Evolutionary conservation across 2,888 invertebrate genomes (phyloP), one percentile per base, ranked within the genome.

Genomic region (Mesochorus sp.): DNA sequence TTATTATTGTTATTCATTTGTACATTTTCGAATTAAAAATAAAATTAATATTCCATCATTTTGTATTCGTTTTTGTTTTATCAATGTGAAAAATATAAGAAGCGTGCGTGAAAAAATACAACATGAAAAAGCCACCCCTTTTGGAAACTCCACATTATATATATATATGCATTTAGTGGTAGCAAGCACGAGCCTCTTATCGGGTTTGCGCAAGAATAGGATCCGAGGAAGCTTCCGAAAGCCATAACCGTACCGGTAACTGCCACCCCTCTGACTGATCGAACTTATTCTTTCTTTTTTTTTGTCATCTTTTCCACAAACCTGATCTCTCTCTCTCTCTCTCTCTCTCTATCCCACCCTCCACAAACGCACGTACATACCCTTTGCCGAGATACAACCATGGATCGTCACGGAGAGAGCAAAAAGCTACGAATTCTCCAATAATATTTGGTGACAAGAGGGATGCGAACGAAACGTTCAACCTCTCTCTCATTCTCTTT

Each of bases 231-330:
- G 90, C 90, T 91, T 91, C 91, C 91, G 91, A 90, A 90, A 90
- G 88, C 90, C 90, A 91, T 91, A 91, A 91, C 90, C 91, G 90
- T 90, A 90, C 91, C 91, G 91, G 91, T 90, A 91, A 91, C 91
- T 89, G 90, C 89, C 90, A 87, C 61, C 88, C 89, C 88, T 86
- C 88, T 85, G 88, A 90, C 89, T 88, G 90, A 91, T 91, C 90
- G 86, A 88, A 88, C 89, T 89, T 88, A 88, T 89, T 90, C 89
- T 88, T 70, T 59, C 49, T 49, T 31, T 17, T 57, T 24, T 37
- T 57, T 12, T 39, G 49, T 59, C 37, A 49, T 49, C 17, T 66
- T 24, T 42, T 66, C 49, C 34, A 75, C 76, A 49, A 44, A 44
- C 66, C 51, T 68, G 79, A 80, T 81, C 70, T 55, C 73, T 61